Base-by-base conservation (phyloP, 2,888 invertebrate species). In the Lepidochitona cinerea region DNA sequence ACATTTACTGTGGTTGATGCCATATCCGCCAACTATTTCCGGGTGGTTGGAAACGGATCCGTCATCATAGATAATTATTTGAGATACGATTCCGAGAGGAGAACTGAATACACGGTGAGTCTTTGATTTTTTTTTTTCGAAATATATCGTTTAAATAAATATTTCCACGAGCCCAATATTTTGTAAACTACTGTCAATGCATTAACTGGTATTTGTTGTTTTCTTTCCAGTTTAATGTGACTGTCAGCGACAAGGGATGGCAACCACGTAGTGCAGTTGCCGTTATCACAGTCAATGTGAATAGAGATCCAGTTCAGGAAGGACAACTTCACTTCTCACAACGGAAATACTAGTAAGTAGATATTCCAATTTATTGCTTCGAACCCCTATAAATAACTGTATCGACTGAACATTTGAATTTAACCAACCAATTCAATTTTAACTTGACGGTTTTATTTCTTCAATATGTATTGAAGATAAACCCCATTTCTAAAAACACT, bases 271-370 rank as follows among this genome's bases (percentile, higher is more conserved):
- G 95, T 0, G 95, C 96, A 0, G 94, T 95, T 0, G 94, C 95
- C 9, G 95, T 95, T 1, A 93, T 97, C 0, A 95, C 95, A 0
- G 93, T 97, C 3, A 96, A 94, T 86, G 95, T 97, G 18, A 94
- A 81, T 4, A 78, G 77, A 65, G 94, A 95, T 26, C 52, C 68
- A 0, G 93, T 96, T 3, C 95, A 94, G 14, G 94, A 77, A 0
- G 85, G 86, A 33, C 94, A 95, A 0, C 92, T 97, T 36, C 95
- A 97, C 0, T 97, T 97, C 88, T 95, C 95, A 6, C 97, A 97
- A 86, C 95, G 95, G 67, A 93, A 94, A 0, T 97, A 96, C 88
- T 95, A 94, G 68, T 90, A 84, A 85, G 88, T 82, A 14, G 53
- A n/a, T n/a, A n/a, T n/a, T n/a, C n/a, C n/a, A n/a, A n/a, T n/a